These are phyloP conservation scores for Pachyramphus minor DNA, from an alignment of 2,113 vertebrate species.

Conservation along the genomic window DNA sequence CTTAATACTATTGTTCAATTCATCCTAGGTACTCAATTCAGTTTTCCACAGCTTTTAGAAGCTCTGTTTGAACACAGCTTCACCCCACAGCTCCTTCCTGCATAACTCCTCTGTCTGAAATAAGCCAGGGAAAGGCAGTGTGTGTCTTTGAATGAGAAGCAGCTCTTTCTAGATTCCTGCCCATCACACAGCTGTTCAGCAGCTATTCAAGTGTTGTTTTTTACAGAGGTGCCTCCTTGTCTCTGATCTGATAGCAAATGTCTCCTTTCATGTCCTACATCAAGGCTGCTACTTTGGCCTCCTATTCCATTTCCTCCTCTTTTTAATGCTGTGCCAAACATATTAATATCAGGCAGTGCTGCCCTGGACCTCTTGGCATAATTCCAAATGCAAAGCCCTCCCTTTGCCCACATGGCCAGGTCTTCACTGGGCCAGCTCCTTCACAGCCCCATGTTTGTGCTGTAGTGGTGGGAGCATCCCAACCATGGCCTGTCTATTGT, in stretches of 20 bases:
- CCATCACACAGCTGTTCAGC: background rate
- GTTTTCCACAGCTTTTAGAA: constrained; percentile 7
- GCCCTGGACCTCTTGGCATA: background rate
- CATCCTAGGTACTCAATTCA: background rate
- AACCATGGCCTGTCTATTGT: accelerated
- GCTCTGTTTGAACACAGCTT: background rate
- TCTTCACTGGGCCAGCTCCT: background rate
- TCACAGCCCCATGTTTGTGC: background rate
- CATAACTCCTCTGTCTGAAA: background rate
- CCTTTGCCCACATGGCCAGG: background rate
- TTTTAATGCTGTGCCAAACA: constrained; percentile 3
- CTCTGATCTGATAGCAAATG: constrained; percentile 51
- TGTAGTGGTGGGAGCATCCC: accelerated
- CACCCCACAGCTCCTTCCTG: background rate
- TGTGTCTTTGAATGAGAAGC: background rate
- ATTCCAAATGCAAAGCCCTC: background rate
- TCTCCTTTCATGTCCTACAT: constrained; percentile 48
- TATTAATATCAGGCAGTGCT: background rate
- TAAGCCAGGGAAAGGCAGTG: background rate
- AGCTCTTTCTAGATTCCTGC: background rate
- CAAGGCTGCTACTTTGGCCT: constrained; percentile 45
- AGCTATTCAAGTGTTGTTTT: background rate
- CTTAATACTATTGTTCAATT: background rate
- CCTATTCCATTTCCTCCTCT: constrained; percentile 27
- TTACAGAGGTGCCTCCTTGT: background rate